Evolutionary conservation across 2,113 vertebrate species (phyloP), one percentile per base, ranked within the genome.

Genomic region (Parus major): DNA sequence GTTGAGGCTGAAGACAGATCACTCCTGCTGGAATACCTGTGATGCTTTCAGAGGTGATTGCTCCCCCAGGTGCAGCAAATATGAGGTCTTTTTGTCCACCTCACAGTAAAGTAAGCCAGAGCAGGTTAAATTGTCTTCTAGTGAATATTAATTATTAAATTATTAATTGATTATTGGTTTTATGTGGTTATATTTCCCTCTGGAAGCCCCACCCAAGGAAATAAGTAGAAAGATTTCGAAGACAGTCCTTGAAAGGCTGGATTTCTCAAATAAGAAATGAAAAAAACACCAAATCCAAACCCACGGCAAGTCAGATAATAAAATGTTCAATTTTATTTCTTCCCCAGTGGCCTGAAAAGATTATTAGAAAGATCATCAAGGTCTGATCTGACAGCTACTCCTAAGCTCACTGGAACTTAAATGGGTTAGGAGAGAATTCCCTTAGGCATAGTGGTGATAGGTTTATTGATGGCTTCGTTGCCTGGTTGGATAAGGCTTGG

Each of bases 321-420:
- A 94, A 95, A 83, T 56, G 64, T 61, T 76, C 25, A 8, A 31
- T 63, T 81, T 91, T 83, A 80, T 89, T 94, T 94, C 50, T 94
- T 90, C 56, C 50, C 49, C 53, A 7, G 52, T 93, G 79, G 42
- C 64, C 59, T 82, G 64, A 77, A 86, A 85, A 86, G 29, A 66
- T 83, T 35, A 88, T 90, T 86, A 78, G 60, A 70, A 68, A 84
- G 55, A 81, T 52, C 31, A 41, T 76, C 44, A 42, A 55, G 86
- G 21, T 77, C 44, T 81, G 24, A 19, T 83, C 72, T 88, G 72
- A 83, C 84, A 88, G 75, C 57, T 94, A 22, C 41, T 87, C 12
- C 33, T 71, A 73, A 66, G 23, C 25, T 93, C 68, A 52, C 12
- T 70, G 52, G 49, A 31, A 63, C 39, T 90, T 95, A 93, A 93